phyloP scores from a whole-genome alignment of 2,113 vertebrate genomes.

The Mirza zaza region DNA sequence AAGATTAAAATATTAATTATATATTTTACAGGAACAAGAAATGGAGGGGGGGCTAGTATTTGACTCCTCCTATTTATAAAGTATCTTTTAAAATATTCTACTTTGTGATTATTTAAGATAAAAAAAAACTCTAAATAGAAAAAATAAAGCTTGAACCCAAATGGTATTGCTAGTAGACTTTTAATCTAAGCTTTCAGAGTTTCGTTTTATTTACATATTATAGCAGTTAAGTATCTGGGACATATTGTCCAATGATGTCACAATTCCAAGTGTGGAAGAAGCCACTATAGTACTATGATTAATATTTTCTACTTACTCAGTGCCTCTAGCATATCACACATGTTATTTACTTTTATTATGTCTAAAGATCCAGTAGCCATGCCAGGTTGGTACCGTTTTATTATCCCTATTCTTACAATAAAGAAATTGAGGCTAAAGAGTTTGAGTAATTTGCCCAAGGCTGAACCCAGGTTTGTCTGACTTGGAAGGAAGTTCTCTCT shows the following conservation, averaged over 20 bases:
- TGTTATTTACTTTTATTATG: not conserved
- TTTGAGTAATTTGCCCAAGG: not conserved
- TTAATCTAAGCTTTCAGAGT: not conserved
- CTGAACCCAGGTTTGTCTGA: not conserved
- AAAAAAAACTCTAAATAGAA: not conserved
- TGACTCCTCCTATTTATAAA: not conserved
- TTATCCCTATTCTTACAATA: not conserved
- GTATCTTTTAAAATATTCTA: slow-evolving; percentile 3
- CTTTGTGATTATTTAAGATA: slow-evolving; percentile 6
- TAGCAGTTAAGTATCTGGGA: not conserved
- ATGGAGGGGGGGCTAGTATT: slow-evolving; percentile 62
- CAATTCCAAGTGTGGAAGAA: not conserved
- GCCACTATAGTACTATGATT: not conserved
- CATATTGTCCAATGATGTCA: not conserved
- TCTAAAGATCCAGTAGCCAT: not conserved
- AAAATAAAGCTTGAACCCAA: not conserved
- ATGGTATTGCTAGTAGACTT: not conserved
- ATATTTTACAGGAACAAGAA: slow-evolving; percentile 66
- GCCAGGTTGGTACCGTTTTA: not conserved
- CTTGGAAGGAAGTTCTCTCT: not conserved
- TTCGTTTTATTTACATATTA: not conserved
- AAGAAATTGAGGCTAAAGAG: not conserved
- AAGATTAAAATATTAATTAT: slow-evolving; percentile 80
- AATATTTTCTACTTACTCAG: not conserved
- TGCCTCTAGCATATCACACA: not conserved